Base-by-base conservation (phyloP, 2,113 vertebrate genomes). In the Fulmarus glacialis region DNA sequence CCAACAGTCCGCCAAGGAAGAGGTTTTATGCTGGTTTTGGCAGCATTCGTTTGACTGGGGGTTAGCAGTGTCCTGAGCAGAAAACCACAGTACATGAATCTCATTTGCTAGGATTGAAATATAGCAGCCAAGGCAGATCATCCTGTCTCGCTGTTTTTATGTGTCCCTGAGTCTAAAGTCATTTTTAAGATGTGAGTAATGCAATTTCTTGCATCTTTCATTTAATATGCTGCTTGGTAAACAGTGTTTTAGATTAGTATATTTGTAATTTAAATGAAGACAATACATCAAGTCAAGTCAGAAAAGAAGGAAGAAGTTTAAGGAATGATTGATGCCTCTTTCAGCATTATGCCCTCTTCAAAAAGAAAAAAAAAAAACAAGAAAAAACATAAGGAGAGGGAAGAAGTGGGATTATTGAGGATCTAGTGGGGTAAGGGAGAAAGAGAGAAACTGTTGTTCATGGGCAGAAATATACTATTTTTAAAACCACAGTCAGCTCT, bases 201-300 rank as follows among this genome's bases (percentile, higher is more conserved):
- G 98, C 97, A 97, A 97, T 98, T 98, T 98, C 98, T 98, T 98
- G 91, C 97, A 97, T 98, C 98, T 98, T 98, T 97, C 97, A 98
- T 98, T 98, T 98, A 98, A 98, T 97, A 98, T 94, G 97, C 97
- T 98, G 90, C 98, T 98, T 98, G 98, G 98, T 98, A 98, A 98
- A 99, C 98, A 98, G 96, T 97, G 97, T 96, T 98, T 96, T 97
- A 98, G 98, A 98, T 99, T 98, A 98, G 98, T 97, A 89, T 98
- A 98, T 98, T 98, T 98, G 98, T 99, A 98, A 99, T 98, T 98
- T 98, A 98, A 98, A 98, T 98, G 98, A 98, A 98, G 98, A 98
- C 97, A 96, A 97, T 98, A 97, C 98, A 98, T 98, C 98, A 98
- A 97, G 88, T 90, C 92, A 94, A 97, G 96, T 97, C 97, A 97